Percentiles rank a stretch among this genome's conserved stretches.
Evolutionary conservation across 1,140 invertebrate species (phyloP).

Genomic region (Heliconius hewitsoni): DNA sequence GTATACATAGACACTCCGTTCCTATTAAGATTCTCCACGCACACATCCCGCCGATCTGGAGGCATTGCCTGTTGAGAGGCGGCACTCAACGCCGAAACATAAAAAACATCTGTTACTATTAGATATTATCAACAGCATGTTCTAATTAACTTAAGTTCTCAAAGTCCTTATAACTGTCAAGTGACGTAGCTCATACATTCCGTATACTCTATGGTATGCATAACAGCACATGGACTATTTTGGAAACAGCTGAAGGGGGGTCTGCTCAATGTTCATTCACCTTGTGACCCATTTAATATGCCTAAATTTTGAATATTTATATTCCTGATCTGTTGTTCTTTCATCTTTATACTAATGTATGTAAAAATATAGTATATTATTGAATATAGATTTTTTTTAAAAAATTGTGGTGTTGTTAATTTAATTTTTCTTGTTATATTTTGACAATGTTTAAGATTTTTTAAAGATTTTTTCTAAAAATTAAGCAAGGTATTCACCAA

Average conservation of each 20-base stretch:
- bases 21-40: no score
- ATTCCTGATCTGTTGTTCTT: not conserved
- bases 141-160: not conserved
- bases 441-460: no score
- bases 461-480: no score
- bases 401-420: no score
- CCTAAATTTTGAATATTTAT: not conserved
- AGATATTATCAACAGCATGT: not conserved
- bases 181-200: conserved; percentile 3
- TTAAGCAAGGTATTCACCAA: no score
- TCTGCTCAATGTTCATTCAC: conserved; percentile 32
- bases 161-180: not conserved
- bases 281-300: conserved; percentile 29
- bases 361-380: no score
- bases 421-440: no score
- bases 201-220: conserved; percentile 10
- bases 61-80: no score
- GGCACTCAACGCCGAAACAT: not conserved
- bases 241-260: conserved; percentile 28
- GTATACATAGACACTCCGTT: no score
- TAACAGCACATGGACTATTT: conserved; percentile 27
- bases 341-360: not conserved
- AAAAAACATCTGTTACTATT: not conserved
- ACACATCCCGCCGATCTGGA: no score
- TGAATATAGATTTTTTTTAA: no score